Conservation (phyloP, 2,113 vertebrate genomes). For the Atherinomorus stipes region DNA sequence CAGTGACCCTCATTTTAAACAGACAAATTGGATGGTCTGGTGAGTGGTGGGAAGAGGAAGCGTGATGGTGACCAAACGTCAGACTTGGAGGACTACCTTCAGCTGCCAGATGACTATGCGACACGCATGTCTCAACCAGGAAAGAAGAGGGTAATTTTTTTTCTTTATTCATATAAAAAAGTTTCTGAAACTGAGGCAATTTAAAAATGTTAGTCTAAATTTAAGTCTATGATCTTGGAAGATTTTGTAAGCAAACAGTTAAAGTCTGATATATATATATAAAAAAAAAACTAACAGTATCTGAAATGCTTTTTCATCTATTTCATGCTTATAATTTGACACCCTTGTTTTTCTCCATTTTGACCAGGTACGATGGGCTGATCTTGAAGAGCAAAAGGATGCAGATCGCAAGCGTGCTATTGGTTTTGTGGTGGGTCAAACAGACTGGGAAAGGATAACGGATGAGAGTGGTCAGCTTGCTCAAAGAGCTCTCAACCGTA, state of each 20-base stretch:
- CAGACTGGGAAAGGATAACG: constrained; percentile 99
- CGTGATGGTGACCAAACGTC: constrained; percentile 89
- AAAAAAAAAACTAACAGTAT: too few relatives aligned
- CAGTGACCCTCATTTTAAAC: constrained; percentile 81
- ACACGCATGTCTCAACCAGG: constrained; percentile 95
- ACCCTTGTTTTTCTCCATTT: constrained; percentile 13
- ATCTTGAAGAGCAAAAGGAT: constrained; percentile 98
- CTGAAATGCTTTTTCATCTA: neutral
- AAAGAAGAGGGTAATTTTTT: constrained; percentile 90
- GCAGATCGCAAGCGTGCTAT: constrained; percentile 98
- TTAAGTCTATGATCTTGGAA: neutral
- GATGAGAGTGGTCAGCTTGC: constrained; percentile 97
- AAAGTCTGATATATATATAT: neutral
- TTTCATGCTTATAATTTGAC: constrained; percentile 25
- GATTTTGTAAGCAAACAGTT: neutral
- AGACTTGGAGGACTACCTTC: constrained; percentile 95
- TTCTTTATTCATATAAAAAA: neutral
- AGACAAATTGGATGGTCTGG: constrained; percentile 98
- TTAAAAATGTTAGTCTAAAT: neutral
- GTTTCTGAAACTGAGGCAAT: neutral
- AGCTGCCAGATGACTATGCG: constrained; percentile 98
- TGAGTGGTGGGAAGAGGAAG: constrained; percentile 92
- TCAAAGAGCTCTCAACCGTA: constrained; percentile 97
- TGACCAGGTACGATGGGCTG: constrained; percentile 96
- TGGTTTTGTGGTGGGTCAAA: constrained; percentile 98